A percentile compares a stretch with the other conserved stretches of the same genome.
Conservation (phyloP, 2,797 vertebrate genomes). For the Pipistrellus pipistrellus region DNA sequence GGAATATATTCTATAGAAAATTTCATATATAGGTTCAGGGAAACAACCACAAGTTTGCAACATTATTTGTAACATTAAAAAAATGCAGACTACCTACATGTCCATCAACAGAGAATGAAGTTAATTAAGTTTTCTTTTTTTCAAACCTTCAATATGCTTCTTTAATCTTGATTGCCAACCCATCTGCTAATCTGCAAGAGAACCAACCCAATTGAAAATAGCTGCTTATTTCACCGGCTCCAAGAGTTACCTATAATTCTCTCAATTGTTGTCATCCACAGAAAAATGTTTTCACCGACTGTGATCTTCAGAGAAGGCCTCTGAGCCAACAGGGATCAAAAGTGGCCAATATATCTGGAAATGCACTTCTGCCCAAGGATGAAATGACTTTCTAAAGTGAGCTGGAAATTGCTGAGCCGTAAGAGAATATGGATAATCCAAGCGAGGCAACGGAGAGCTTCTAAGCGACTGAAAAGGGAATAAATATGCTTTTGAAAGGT, state of each 20-base stretch:
- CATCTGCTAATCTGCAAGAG: constrained; percentile 26
- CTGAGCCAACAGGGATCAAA: constrained; percentile 41
- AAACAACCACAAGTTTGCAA: constrained; percentile 19
- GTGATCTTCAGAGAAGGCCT: constrained; percentile 61
- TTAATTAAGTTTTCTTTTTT: constrained; percentile 53
- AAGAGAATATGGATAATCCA: constrained; percentile 64
- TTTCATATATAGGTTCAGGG: background rate
- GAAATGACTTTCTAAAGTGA: constrained; percentile 61
- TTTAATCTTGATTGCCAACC: constrained; percentile 52
- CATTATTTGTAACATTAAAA: constrained; percentile 46
- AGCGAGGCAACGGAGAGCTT: constrained; percentile 50
- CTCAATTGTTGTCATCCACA: constrained; percentile 43
- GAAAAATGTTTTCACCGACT: constrained; percentile 63
- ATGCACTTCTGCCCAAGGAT: constrained; percentile 40
- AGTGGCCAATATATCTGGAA: constrained; percentile 59
- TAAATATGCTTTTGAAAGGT: constrained; percentile 53
- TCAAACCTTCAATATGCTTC: constrained; percentile 35
- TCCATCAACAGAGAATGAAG: constrained; percentile 6
- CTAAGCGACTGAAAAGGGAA: constrained; percentile 23
- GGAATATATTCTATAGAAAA: constrained; percentile 55
- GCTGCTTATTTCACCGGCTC: constrained; percentile 38
- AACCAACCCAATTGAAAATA: constrained; percentile 31
- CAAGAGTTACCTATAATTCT: constrained; percentile 48
- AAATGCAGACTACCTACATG: background rate
- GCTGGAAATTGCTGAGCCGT: constrained; percentile 51